Percentiles rank a stretch among this genome's conserved stretches.
These are phyloP conservation scores for Taeniopygia guttata DNA, from an alignment of 2,797 vertebrate genomes.

Conservation along the genomic window DNA sequence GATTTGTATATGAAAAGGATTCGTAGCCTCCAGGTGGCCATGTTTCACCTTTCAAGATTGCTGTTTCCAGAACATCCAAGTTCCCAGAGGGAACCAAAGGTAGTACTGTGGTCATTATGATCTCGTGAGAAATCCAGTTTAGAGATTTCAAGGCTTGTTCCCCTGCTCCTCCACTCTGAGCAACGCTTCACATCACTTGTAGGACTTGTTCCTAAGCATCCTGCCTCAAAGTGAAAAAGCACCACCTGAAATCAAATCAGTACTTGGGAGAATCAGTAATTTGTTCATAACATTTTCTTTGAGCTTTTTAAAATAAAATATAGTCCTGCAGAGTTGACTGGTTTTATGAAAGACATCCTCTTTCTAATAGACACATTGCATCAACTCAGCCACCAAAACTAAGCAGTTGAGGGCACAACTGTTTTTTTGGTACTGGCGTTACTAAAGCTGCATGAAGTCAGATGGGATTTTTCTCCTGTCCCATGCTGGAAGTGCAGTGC, in stretches of 20 bases:
- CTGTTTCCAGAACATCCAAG: not conserved
- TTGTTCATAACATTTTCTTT: slow-evolving; percentile 24
- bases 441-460: slow-evolving; percentile 7
- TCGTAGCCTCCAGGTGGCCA: rapidly evolving
- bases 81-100: not conserved
- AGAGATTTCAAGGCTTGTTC: not conserved
- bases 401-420: not conserved
- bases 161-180: rapidly evolving
- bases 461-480: not conserved
- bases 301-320: slow-evolving; percentile 24
- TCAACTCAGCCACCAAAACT: not conserved
- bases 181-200: not conserved
- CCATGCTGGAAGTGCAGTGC: not conserved
- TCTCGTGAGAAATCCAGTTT: not conserved
- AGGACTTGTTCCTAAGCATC: not conserved
- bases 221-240: not conserved
- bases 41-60: not conserved
- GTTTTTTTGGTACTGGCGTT: not conserved
- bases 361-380: not conserved
- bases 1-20: not conserved
- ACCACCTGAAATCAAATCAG: not conserved
- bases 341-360: slow-evolving; percentile 17
- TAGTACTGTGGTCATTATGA: not conserved
- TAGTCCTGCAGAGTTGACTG: not conserved
- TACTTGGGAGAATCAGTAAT: not conserved